Base-by-base conservation (phyloP, 2,797 vertebrate species). In the Geotrypetes seraphini region DNA sequence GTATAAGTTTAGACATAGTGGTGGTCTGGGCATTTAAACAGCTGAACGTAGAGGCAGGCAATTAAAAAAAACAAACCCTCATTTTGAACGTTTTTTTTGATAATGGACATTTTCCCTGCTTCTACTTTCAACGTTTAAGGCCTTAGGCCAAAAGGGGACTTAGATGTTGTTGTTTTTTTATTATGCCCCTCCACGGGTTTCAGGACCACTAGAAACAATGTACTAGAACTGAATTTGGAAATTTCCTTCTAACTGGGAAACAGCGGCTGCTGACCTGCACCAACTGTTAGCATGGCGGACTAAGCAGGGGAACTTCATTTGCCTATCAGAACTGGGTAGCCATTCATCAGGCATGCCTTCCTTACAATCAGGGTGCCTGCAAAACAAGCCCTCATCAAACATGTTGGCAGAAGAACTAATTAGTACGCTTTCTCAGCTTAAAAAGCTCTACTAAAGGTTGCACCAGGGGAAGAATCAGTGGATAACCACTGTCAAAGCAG, bases 391-490 rank as follows among this genome's bases (percentile, higher is more conserved):
- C 67, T 39, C 39, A 51, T 55, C 59, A 50, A 67, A 49, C 19
- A 39, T 25, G 40, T 48, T 63, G 56, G 43, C 22, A 19, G 49
- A 55, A 61, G 54, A 65, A 51, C 55, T 52, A 49, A 64, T 69
- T 50, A 57, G 53, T 10, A 4, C 28, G 31, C 33, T 19, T 39
- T 18, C 25, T 42, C 39, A 5, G 0, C 40, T 23, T 50, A 50
- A 60, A 53, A 49, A 44, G 50, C 40, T 66, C 56, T 41, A 51
- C 25, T 60, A 49, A 41, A 27, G 60, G 65, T 31, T 51, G 63
- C 43, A 38, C 51, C 53, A 49, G 28, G 63, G 58, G 53, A 71
- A 67, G 70, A 71, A 58, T 66, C 60, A 47, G 64, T 69, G 59
- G 49, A 53, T 57, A 8, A 64, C 53, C 46, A 47, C 46, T 39